Base-by-base conservation (phyloP, 1,140 invertebrate genomes). In the Chironomus tepperi region DNA sequence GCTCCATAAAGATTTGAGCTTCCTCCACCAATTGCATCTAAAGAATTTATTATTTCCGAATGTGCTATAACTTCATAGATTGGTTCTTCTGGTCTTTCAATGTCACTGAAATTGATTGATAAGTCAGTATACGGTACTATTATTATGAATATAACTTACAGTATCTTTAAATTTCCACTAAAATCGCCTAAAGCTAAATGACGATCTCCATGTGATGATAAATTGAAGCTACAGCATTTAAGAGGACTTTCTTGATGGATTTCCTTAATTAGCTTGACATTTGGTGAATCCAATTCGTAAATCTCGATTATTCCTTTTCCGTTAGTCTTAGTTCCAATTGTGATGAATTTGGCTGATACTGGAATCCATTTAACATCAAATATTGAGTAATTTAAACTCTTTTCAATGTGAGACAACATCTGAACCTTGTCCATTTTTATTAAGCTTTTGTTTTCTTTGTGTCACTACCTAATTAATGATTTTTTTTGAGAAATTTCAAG, bases 341-440 rank as follows among this genome's bases (percentile, higher is more conserved):
- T 87, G 74, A 97, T 89, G 82, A 97, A 94, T 83, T 97, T 97
- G 0, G 96, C 91, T 9, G 93, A 95, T 77, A 90, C 90, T 1
- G 96, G 96, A 78, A 98, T 91, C 96, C 96, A 98, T 85, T 94
- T 94, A n/a, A 89, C 87, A 80, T 97, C 95, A 82, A 95, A 97
- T 16, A 97, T 80, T 7, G 93, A 94, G 83, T 93, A 97, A 80
- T 93, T 89, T 1, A 97, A 79, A 42, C 88, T 85, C 81, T 94
- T 92, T 79, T 97, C 91, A 16, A 91, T 86, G 80, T 97, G 94
- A 75, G 90, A 88, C 77, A 98, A 94, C 77, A 98, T 92, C 84
- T 96, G 94, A 0, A 96, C 94, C 77, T 95, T 96, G 43, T 87
- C 85, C 86, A 87, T 81, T 74, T 43, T 74, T 64, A 43, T 57